Percentiles rank a stretch among this genome's conserved stretches.
These are phyloP conservation scores for Melanotaenia maccullochi DNA, from an alignment of 2,797 vertebrate species.

Conservation along the genomic window DNA sequence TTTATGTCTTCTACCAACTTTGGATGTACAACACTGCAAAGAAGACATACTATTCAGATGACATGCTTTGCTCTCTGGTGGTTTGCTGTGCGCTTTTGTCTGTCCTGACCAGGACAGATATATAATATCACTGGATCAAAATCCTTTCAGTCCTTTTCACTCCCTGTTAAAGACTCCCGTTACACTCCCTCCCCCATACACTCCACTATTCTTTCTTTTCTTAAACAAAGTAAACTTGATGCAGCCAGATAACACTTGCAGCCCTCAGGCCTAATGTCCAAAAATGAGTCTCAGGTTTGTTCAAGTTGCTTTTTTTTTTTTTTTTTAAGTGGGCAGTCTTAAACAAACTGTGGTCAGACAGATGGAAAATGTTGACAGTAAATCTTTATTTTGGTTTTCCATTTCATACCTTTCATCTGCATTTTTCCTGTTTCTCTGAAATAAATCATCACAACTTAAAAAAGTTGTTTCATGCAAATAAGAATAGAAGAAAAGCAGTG, in stretches of 20 bases:
- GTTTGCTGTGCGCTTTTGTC: slow-evolving; percentile 85
- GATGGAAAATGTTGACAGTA: slow-evolving; percentile 54
- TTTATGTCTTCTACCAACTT: slow-evolving; percentile 83
- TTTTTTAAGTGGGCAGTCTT: slow-evolving; percentile 17
- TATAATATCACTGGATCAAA: slow-evolving; percentile 88
- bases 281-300: slow-evolving; percentile 80
- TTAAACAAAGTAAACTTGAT: slow-evolving; percentile 86
- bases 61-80: slow-evolving; percentile 86
- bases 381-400: slow-evolving; percentile 44
- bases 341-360: slow-evolving; percentile 68
- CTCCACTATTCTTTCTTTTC: slow-evolving; percentile 81
- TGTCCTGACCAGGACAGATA: slow-evolving; percentile 81
- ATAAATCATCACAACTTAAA: slow-evolving; percentile 41
- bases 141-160: slow-evolving; percentile 83
- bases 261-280: slow-evolving; percentile 78
- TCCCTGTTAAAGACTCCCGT: slow-evolving; percentile 82
- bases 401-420: slow-evolving; percentile 55
- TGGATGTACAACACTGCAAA: slow-evolving; percentile 88
- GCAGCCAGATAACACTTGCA: slow-evolving; percentile 83
- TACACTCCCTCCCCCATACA: slow-evolving; percentile 78
- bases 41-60: slow-evolving; percentile 86
- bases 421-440: slow-evolving; percentile 38
- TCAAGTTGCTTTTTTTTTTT: slow-evolving; percentile 43
- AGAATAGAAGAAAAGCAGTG: background rate
- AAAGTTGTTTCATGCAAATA: slow-evolving; percentile 28